These are phyloP conservation scores for Eucera pruinosa DNA, from an alignment of 2,888 invertebrate species.

Conservation along the genomic window DNA sequence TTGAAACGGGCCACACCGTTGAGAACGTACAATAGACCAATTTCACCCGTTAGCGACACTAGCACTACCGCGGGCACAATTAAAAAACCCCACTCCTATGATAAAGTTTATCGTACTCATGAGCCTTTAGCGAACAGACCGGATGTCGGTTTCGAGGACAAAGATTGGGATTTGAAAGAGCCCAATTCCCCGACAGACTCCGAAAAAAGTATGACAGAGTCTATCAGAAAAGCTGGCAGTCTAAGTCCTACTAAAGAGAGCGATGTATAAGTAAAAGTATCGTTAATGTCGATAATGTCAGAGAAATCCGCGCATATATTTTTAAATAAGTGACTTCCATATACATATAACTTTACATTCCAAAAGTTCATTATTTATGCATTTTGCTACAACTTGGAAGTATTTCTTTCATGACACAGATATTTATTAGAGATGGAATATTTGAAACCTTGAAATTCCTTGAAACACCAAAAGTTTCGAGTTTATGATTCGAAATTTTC, in stretches of 20 bases:
- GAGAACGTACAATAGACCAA: conserved; percentile 85
- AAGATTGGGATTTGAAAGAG: conserved; percentile 91
- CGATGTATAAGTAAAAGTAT: conserved; percentile 72
- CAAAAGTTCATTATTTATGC: conserved; percentile 2
- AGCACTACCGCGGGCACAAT: conserved; percentile 86
- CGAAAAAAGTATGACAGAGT: conserved; percentile 69
- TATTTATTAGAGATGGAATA: too few species aligned
- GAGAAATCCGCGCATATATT: not conserved
- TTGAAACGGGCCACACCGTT: conserved; percentile 66
- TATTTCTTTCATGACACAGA: conserved; percentile 34
- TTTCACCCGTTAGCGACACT: conserved; percentile 85
- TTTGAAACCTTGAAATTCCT: too few species aligned
- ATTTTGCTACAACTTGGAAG: conserved; percentile 8
- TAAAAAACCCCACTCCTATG: conserved; percentile 91
- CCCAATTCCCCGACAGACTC: conserved; percentile 70
- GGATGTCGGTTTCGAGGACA: conserved; percentile 91
- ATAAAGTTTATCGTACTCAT: conserved; percentile 92
- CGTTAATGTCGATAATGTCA: not conserved
- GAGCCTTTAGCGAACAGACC: conserved; percentile 92
- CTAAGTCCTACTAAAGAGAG: conserved; percentile 80
- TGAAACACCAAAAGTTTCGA: too few species aligned
- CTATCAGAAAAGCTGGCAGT: conserved; percentile 75
- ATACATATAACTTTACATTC: not conserved
- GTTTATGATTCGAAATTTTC: too few species aligned
- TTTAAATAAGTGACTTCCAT: not conserved